Conservation (phyloP, 35 echinoderm and acorn worm species). For the Ptychodera flava region DNA sequence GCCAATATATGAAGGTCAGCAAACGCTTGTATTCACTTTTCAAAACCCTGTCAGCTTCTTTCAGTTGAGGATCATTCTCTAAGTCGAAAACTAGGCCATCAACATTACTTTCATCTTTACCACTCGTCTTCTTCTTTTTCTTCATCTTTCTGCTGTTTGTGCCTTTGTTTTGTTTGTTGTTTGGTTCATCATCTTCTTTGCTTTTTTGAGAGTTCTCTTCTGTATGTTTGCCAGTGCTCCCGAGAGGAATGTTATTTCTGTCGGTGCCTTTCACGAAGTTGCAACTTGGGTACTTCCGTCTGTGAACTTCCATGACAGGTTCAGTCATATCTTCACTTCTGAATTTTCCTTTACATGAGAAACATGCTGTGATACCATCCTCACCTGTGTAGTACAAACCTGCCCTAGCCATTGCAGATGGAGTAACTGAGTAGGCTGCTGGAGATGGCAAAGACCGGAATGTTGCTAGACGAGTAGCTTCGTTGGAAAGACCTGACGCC, state of each 20-base stretch:
- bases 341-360: conserved; percentile 63
- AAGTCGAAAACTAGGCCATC: background rate
- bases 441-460: conserved; percentile 45
- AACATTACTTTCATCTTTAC: background rate
- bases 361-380: conserved; percentile 67
- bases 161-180: background rate
- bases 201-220: no score
- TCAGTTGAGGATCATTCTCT: background rate
- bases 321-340: conserved; percentile 70
- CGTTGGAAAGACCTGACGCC: conserved; percentile 18
- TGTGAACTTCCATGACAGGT: conserved; percentile 83
- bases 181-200: no score
- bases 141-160: background rate
- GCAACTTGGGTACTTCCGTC: conserved; percentile 59
- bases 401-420: conserved; percentile 56
- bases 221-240: background rate
- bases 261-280: conserved; percentile 52
- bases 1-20: no score
- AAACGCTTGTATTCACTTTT: no score
- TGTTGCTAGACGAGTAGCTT: conserved; percentile 30
- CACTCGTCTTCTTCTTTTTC: conserved; percentile 3
- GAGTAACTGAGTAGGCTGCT: conserved; percentile 35
- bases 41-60: background rate
- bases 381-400: conserved; percentile 75
- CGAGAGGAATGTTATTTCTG: conserved; percentile 44